Conservation (phyloP, 2,888 invertebrate genomes). For the Hydroisotoma schaefferi region DNA sequence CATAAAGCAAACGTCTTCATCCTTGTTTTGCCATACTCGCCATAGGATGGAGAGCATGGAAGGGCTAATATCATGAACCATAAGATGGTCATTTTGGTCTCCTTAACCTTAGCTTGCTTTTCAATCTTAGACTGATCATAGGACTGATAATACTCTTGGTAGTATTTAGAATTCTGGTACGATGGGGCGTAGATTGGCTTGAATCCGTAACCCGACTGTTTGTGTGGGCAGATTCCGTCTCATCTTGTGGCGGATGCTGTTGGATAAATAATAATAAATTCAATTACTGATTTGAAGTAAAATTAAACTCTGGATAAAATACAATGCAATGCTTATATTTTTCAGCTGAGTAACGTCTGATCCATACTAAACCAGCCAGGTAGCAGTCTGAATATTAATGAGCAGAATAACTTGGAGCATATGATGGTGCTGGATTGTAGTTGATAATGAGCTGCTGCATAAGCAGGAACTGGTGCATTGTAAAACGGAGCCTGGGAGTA, state of each 20-base stretch:
- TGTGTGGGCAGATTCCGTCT: slow-evolving; percentile 11
- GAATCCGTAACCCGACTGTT: slow-evolving; percentile 23
- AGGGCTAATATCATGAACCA: slow-evolving; percentile 14
- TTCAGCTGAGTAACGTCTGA: slow-evolving; percentile 35
- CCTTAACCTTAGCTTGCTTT: slow-evolving; percentile 40
- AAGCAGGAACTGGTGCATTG: slow-evolving; percentile 12
- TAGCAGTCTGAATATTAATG: slow-evolving; percentile 42
- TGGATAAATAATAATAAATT: slow-evolving; percentile 9
- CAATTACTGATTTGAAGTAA: neutral
- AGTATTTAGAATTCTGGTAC: slow-evolving; percentile 20
- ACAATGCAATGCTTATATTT: slow-evolving; percentile 33
- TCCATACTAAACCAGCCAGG: slow-evolving; percentile 45
- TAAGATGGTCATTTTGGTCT: slow-evolving; percentile 32
- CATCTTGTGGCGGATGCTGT: slow-evolving; percentile 36
- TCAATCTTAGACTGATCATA: slow-evolving; percentile 37
- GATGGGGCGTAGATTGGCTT: slow-evolving; percentile 14
- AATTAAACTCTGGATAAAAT: neutral
- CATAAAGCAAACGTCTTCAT: slow-evolving; percentile 39
- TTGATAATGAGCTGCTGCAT: neutral
- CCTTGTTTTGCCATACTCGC: slow-evolving; percentile 15
- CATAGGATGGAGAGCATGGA: slow-evolving; percentile 14
- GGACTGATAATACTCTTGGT: slow-evolving; percentile 25
- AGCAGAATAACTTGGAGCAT: slow-evolving; percentile 21
- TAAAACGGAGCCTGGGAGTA: slow-evolving; percentile 8
- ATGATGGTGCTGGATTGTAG: slow-evolving; percentile 2